phyloP scores from a whole-genome alignment of 2,113 vertebrate species.

The Anser brachyrhynchus region DNA sequence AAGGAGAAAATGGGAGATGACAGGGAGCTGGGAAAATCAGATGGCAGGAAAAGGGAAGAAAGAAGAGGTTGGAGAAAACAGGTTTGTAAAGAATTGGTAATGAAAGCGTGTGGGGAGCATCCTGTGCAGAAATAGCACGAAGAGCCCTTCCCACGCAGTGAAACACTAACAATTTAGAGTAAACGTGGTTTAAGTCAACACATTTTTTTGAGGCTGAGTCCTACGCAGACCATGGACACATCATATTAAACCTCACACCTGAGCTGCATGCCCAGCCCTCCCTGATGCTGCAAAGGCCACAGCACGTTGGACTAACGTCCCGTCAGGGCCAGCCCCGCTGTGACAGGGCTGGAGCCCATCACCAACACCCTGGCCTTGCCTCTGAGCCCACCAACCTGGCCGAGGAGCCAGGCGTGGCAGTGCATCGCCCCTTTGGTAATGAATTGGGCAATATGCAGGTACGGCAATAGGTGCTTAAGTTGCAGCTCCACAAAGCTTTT shows the following conservation, averaged over 20 bases:
- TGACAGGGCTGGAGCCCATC: not conserved
- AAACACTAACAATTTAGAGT: not conserved
- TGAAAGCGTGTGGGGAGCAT: too few species aligned
- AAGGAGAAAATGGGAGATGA: too few species aligned
- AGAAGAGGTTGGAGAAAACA: too few species aligned
- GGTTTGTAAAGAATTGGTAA: too few species aligned
- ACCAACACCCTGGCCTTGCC: not conserved
- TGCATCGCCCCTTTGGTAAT: not conserved
- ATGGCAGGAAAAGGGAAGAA: too few species aligned
- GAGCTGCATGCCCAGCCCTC: not conserved
- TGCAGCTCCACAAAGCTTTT: not conserved
- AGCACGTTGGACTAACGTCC: too few species aligned
- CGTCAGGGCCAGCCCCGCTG: not conserved
- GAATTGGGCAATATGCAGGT: not conserved
- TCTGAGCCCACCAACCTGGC: not conserved
- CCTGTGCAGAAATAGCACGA: too few species aligned
- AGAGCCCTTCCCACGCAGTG: not conserved
- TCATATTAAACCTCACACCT: accelerated
- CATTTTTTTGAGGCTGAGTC: accelerated
- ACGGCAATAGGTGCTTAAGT: not conserved
- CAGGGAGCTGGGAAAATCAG: too few species aligned
- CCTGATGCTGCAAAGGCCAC: not conserved
- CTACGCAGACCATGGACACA: accelerated
- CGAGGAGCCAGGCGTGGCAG: not conserved
- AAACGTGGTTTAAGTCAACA: not conserved